Base-by-base conservation (phyloP, 2,888 invertebrate species). In the Nudaria mundana region DNA sequence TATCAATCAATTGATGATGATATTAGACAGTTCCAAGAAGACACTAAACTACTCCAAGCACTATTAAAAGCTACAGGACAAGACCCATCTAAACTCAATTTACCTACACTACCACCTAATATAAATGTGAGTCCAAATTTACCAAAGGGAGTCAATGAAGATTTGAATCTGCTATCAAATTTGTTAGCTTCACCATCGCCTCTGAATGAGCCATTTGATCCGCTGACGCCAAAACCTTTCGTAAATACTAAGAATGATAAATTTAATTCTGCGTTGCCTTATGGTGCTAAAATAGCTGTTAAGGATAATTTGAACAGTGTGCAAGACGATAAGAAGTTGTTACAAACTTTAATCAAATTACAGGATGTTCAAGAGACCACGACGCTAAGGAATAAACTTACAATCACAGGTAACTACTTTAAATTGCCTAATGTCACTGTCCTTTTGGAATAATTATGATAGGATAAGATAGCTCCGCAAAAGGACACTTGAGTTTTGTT, bases 261-360 rank as follows among this genome's bases (percentile, higher is more conserved):
- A 25, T n/a, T n/a, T n/a, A n/a, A n/a, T n/a, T n/a, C n/a, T n/a
- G 58, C 69, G 23, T 77, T 73, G 50, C 76, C 84, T 41, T 81
- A 71, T 37, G 83, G 81, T 52, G 78, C 78, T 49, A 85, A 73
- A 76, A 81, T 79, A 64, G 80, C 69, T 59, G 78, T 82, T 44
- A 78, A 75, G 60, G 82, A 86, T 56, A 70, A 81, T 52, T 62
- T 82, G 31, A 78, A 71, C 55, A 85, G 61, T 64, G 69, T 76
- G 23, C 77, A 83, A 63, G 82, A 87, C 57, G 88, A 89, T 62
- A 76, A 74, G 22, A 75, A 81, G 63, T 71, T 88, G 67, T 70
- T 88, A 73, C 74, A 90, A 78, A 89, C 87, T 55, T 80, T 87
- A 55, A 79, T 87, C 59, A 84, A 85, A 69, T 76, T 85, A 43